Base-by-base conservation (phyloP, 2,113 vertebrate genomes). In the Phylloscopus trochilus region DNA sequence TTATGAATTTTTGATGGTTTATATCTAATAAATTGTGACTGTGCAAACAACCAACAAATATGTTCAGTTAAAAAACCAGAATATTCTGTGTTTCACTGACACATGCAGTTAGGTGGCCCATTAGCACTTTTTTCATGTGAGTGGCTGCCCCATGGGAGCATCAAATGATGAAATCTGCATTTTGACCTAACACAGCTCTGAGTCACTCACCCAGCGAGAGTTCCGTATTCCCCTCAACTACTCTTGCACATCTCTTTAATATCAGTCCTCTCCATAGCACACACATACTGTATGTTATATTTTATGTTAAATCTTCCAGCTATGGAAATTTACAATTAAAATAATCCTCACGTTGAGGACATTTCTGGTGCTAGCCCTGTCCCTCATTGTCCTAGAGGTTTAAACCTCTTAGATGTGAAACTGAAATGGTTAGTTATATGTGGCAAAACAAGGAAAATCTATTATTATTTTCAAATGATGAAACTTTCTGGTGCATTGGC, bases 401-500 rank as follows among this genome's bases (percentile, higher is more conserved):
- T 87, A 87, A 90, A 52, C 51, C 46, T 80, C 63, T 91, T 92
- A 63, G 67, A 94, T 63, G 30, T 77, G 91, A 95, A 93, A 88
- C 24, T 92, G 75, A 88, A 92, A 63, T 67, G 58, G 67, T 81
- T 93, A 75, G 59, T 51, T 72, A 62, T 96, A 92, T 17, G 6
- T 53, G 60, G 53, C 68, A 87, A 95, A 95, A 90, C 69, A 74
- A 92, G 74, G 56, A 91, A 91, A 93, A 64, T 41, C 52, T 74
- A 87, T 96, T 95, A 94, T 58, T 39, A 44, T 91, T 83, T 74
- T 90, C 55, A 81, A 89, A 95, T 93, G 17, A 72, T 49, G 92
- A 90, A 91, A 96, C 91, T 87, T 97, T 86, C 86, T 92, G 80
- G 56, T 91, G 80, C 83, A n/a, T 72, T 89, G 72, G 33, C 86